Conservation (phyloP, 2,113 vertebrate species). For the Microtus montanus region DNA sequence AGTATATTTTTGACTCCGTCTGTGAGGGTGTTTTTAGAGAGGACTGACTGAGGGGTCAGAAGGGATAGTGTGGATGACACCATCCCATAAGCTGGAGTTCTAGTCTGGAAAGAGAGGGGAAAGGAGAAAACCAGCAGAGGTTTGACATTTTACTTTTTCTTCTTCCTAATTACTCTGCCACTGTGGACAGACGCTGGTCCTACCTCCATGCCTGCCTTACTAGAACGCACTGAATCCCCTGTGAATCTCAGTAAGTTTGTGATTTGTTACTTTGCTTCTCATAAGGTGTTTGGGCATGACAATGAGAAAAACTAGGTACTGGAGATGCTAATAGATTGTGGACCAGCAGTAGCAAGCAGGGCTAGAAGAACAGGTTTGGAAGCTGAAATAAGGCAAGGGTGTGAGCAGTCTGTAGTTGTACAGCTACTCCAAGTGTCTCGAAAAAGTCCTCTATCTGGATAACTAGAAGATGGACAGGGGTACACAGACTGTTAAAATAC, state of each 20-base stretch:
- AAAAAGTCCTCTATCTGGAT: neutral
- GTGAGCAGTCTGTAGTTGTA: fast-evolving
- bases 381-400: neutral
- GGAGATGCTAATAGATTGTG: neutral
- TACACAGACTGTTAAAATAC: neutral
- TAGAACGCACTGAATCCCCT: neutral
- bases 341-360: neutral
- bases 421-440: neutral
- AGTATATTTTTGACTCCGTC: neutral
- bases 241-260: neutral
- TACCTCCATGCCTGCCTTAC: no score
- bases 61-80: neutral
- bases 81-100: neutral
- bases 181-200: neutral
- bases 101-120: neutral
- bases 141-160: neutral
- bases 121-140: neutral
- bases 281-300: neutral
- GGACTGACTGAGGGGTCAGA: neutral
- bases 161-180: neutral
- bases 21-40: neutral
- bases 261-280: neutral
- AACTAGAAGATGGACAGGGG: neutral
- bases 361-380: neutral
- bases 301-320: neutral